phyloP scores from a whole-genome alignment of 1,140 invertebrate species.

The Drosophila oshimai region DNA sequence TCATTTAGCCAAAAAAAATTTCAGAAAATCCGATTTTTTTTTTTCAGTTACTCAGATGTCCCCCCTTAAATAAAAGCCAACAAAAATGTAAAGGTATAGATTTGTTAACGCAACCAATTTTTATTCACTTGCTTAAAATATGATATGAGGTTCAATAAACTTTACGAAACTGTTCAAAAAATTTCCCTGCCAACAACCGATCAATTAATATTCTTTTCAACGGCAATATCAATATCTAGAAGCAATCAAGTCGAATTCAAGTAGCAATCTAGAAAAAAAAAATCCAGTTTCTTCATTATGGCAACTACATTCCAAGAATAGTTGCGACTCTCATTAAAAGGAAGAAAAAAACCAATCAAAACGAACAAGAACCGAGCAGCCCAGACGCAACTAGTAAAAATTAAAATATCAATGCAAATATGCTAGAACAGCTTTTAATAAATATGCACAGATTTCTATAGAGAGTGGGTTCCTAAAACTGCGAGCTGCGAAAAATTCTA shows the following conservation, averaged over 20 bases:
- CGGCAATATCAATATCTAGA: slow-evolving; percentile 5
- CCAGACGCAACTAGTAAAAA: slow-evolving; percentile 15
- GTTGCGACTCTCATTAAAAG: slow-evolving; percentile 7
- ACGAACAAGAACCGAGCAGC: slow-evolving; percentile 10
- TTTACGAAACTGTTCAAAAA: background rate
- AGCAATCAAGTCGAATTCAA: slow-evolving; percentile 16
- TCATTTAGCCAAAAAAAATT: too few species aligned
- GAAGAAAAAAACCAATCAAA: slow-evolving; percentile 40
- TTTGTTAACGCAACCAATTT: too few species aligned
- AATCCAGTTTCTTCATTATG: slow-evolving; percentile 24
- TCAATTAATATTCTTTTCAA: slow-evolving; percentile 35
- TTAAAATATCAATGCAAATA: slow-evolving; percentile 54
- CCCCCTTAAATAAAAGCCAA: too few species aligned
- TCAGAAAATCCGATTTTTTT: too few species aligned
- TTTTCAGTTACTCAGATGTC: too few species aligned
- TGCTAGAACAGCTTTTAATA: slow-evolving; percentile 65
- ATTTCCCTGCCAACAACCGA: background rate
- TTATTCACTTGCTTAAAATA: background rate
- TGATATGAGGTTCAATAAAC: slow-evolving; percentile 2
- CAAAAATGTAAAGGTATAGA: too few species aligned
- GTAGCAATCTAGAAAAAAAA: slow-evolving; percentile 12
- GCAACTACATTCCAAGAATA: slow-evolving; percentile 40
- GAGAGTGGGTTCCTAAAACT: too few species aligned
- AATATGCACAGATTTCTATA: slow-evolving; percentile 32
- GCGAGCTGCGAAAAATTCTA: slow-evolving; percentile 33